phyloP scores from a whole-genome alignment of 2,113 vertebrate genomes.

The Oryzias celebensis region DNA sequence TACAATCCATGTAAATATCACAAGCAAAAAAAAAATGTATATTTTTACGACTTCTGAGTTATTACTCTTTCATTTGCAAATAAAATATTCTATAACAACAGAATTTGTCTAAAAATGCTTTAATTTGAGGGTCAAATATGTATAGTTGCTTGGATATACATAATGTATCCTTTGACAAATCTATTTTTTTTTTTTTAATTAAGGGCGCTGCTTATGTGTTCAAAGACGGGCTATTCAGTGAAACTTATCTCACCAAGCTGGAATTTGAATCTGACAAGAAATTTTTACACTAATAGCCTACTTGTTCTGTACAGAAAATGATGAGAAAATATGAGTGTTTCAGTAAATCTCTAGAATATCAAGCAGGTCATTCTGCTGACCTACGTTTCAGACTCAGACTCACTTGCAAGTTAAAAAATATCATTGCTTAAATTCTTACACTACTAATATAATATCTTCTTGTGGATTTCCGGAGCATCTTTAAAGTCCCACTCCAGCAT shows the following conservation, averaged over 20 bases:
- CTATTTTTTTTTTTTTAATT: neutral
- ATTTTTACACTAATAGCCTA: neutral
- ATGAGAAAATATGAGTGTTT: neutral
- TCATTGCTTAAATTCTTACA: too few relatives aligned
- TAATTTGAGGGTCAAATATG: slow-evolving; percentile 6
- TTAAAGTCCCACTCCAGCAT: too few relatives aligned
- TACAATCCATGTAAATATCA: slow-evolving; percentile 82
- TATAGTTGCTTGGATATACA: neutral
- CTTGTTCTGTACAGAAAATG: neutral
- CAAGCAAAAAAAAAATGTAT: slow-evolving; percentile 82
- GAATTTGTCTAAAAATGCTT: slow-evolving; percentile 41
- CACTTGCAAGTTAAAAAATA: too few relatives aligned
- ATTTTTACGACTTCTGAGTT: slow-evolving; percentile 85
- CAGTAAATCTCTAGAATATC: too few relatives aligned
- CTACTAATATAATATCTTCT: too few relatives aligned
- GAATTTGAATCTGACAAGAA: slow-evolving; percentile 15
- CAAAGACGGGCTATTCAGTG: neutral
- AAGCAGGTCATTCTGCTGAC: too few relatives aligned
- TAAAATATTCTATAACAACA: slow-evolving; percentile 81
- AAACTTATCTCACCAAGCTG: neutral
- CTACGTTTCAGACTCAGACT: too few relatives aligned
- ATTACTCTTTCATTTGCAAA: slow-evolving; percentile 84
- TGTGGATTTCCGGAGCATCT: too few relatives aligned
- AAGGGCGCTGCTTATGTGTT: neutral
- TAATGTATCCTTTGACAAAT: neutral